A percentile compares a stretch with the other conserved stretches of the same genome.
Evolutionary conservation across 2,113 vertebrate genomes (phyloP).

Genomic region (Elaphurus davidianus): DNA sequence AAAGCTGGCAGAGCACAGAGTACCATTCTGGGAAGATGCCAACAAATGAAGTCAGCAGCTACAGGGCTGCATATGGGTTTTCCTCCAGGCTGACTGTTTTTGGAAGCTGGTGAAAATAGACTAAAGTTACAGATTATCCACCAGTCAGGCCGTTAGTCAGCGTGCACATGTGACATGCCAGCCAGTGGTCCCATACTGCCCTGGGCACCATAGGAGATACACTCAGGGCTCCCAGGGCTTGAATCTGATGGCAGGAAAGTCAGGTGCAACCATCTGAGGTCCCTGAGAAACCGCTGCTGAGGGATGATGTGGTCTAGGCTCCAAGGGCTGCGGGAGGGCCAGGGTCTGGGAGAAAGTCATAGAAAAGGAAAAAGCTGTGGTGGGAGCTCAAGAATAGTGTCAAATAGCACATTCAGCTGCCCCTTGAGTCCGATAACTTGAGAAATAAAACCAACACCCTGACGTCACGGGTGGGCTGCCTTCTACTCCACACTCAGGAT

Average conservation of each 20-base stretch:
- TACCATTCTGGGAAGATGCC: not conserved
- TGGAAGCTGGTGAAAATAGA: not conserved
- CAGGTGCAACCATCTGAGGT: not conserved
- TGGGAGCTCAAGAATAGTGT: not conserved
- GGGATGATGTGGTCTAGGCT: not conserved
- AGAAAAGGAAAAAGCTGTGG: not conserved
- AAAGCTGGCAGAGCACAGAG: not conserved
- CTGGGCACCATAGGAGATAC: not conserved
- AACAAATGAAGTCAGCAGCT: not conserved
- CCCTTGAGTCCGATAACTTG: not conserved
- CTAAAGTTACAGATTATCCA: not conserved
- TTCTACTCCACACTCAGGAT: not conserved
- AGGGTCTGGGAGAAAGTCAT: not conserved
- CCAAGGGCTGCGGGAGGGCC: not conserved
- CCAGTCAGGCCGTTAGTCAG: not conserved
- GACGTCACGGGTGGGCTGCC: accelerated
- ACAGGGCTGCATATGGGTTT: not conserved
- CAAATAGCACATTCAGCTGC: no score
- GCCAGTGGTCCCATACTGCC: accelerated
- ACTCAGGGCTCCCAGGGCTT: not conserved
- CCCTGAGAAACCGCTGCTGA: not conserved
- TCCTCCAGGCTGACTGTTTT: not conserved
- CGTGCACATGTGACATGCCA: accelerated
- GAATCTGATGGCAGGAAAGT: not conserved
- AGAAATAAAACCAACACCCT: not conserved